Conservation (phyloP, 1,140 invertebrate genomes). For the Neodiprion lecontei region DNA sequence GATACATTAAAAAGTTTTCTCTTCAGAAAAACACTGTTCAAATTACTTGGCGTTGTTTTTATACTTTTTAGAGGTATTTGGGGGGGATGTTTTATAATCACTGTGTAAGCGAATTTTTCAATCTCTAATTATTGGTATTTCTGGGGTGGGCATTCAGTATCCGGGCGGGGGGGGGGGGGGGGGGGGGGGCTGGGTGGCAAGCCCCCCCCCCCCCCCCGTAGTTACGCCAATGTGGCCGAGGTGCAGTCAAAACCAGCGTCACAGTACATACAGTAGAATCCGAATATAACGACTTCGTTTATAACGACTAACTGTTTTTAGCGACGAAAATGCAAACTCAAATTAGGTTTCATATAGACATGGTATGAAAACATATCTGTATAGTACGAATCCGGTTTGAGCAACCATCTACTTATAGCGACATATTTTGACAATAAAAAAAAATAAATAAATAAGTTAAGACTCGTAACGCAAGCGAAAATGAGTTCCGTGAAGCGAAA, state of each 20-base stretch:
- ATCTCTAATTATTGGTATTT: not conserved
- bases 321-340: slow-evolving; percentile 27
- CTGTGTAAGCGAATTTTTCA: not conserved
- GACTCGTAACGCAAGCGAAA: slow-evolving; percentile 20
- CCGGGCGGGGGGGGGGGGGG: not conserved
- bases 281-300: too few species aligned
- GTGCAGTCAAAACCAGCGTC: too few species aligned
- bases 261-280: too few species aligned
- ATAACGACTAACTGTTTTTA: slow-evolving; percentile 56
- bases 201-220: too few species aligned
- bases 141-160: not conserved
- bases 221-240: too few species aligned
- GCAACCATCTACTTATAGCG: not conserved
- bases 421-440: slow-evolving; percentile 19
- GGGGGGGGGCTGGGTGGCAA: too few species aligned
- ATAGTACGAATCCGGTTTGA: too few species aligned
- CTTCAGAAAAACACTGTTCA: not conserved
- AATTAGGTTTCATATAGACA: slow-evolving; percentile 17
- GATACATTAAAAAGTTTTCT: too few species aligned
- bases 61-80: not conserved
- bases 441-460: slow-evolving; percentile 15
- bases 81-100: not conserved
- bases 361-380: slow-evolving; percentile 11
- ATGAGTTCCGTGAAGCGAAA: slow-evolving; percentile 20
- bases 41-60: not conserved